Evolutionary conservation across 1,140 invertebrate genomes (phyloP).

Genomic region (Phortica variegata): DNA sequence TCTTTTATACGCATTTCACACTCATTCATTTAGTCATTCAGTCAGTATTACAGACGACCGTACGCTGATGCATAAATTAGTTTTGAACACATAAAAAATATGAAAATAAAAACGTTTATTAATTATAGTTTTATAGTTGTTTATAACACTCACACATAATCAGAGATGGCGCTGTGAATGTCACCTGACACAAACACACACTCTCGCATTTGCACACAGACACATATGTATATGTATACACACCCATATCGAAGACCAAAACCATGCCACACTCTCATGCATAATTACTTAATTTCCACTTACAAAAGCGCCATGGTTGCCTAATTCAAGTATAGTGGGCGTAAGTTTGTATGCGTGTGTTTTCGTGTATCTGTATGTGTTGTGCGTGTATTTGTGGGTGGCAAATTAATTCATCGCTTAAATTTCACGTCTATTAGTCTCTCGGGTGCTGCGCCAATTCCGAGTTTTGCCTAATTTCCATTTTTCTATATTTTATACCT

Average conservation of each 20-base stretch:
- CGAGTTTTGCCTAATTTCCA: conserved; percentile 39
- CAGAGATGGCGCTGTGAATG: no score
- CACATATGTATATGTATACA: no score
- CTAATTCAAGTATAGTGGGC: neutral
- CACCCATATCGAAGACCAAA: no score
- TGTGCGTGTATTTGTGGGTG: conserved; percentile 1
- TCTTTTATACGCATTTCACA: no score
- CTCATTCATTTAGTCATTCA: no score
- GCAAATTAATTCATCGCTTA: conserved; percentile 50
- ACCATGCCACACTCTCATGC: neutral
- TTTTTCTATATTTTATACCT: conserved; percentile 7
- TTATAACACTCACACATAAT: no score
- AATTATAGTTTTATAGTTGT: conserved; percentile 43
- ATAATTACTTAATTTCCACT: conserved; percentile 39
- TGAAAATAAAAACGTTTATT: conserved; percentile 45
- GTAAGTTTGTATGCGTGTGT: neutral
- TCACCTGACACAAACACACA: neutral
- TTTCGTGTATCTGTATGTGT: conserved; percentile 4
- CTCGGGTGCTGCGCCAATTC: conserved; percentile 31
- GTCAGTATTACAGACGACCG: no score
- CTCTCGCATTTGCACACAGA: neutral
- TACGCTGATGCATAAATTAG: no score
- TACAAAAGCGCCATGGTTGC: neutral
- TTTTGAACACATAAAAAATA: no score
- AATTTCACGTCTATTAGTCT: conserved; percentile 53